A percentile compares a stretch with the other conserved stretches of the same genome.
Evolutionary conservation across 2,888 invertebrate genomes (phyloP).

Genomic region (Boloria selene): DNA sequence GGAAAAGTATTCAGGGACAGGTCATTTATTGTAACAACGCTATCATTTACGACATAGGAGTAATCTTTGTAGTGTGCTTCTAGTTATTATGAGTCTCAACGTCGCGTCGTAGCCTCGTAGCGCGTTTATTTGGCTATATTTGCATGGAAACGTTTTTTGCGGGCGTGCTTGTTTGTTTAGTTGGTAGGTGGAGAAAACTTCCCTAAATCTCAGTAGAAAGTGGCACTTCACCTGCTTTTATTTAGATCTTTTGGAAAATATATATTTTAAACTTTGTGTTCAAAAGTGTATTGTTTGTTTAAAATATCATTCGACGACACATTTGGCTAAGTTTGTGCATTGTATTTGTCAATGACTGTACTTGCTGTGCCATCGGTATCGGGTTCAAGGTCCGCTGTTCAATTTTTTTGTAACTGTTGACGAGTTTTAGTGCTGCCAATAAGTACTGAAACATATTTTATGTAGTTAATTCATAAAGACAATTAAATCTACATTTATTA

Average conservation of each 20-base stretch:
- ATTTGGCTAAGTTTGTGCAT: too few relatives aligned
- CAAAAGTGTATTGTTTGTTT: too few relatives aligned
- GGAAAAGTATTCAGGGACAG: too few relatives aligned
- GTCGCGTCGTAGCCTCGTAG: conserved; percentile 60
- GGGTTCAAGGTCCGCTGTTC: too few relatives aligned
- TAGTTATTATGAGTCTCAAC: conserved; percentile 48
- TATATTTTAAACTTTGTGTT: neutral
- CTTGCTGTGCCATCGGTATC: too few relatives aligned
- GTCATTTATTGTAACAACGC: neutral
- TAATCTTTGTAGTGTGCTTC: conserved; percentile 26
- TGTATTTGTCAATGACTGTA: too few relatives aligned
- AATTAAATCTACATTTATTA: too few relatives aligned
- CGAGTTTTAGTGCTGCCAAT: too few relatives aligned
- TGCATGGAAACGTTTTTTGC: conserved; percentile 82
- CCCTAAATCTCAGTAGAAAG: conserved; percentile 58
- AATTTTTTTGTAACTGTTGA: too few relatives aligned
- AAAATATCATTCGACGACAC: too few relatives aligned
- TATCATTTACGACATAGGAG: neutral
- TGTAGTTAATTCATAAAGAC: too few relatives aligned
- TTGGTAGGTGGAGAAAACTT: conserved; percentile 76
- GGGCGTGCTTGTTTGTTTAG: conserved; percentile 79
- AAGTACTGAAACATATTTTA: too few relatives aligned
- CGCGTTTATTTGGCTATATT: conserved; percentile 80
- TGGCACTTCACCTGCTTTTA: conserved; percentile 66
- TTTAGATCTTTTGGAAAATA: conserved; percentile 43